Base-by-base conservation (phyloP, 1,140 invertebrate species). In the Drosophila nigrodunni region DNA sequence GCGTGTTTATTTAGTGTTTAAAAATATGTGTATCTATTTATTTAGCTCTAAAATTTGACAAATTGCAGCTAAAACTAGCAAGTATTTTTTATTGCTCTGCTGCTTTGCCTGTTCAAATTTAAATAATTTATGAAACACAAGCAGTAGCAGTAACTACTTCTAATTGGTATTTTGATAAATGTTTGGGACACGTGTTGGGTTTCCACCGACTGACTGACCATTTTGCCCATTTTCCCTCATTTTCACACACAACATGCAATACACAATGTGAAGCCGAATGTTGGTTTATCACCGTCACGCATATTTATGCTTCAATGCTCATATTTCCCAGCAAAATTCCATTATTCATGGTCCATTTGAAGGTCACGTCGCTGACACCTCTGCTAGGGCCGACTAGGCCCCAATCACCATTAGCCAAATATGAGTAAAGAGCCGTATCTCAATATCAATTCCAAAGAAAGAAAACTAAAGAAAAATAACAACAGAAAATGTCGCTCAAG, bases 321-420 rank as follows among this genome's bases (percentile, higher is more conserved):
- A 69, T 69, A 70, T 57, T 68, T 79, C 47, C 61, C 6, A 30
- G 70, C 58, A 62, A 58, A 58, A 54, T 62, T 69, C 64, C 77
- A 82, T 82, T 83, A 77, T 85, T 77, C 74, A 74, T 66, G 74
- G 50, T 59, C 47, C 65, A 77, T 54, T 77, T 74, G 52, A 77
- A 80, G 81, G 81, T 74, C 81, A 49, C 57, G 65, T 64, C 44
- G 30, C 52, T 30, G 75, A 62, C 47, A 67, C 79, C 74, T 55
- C 57, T 18, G 58, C 34, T 15, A 9, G 13, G 35, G 47, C 54
- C 47, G 25, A 21, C 25, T 30, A 30, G 25, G 25, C 25, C 41
- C 39, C 65, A 60, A 66, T 71, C 71, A 61, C 15, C 43, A 57
- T 47, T 65, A 69, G 65, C 64, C 66, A 59, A 74, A 70, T 67